Conservation (phyloP, 2,888 invertebrate species). For the Antitype chi region DNA sequence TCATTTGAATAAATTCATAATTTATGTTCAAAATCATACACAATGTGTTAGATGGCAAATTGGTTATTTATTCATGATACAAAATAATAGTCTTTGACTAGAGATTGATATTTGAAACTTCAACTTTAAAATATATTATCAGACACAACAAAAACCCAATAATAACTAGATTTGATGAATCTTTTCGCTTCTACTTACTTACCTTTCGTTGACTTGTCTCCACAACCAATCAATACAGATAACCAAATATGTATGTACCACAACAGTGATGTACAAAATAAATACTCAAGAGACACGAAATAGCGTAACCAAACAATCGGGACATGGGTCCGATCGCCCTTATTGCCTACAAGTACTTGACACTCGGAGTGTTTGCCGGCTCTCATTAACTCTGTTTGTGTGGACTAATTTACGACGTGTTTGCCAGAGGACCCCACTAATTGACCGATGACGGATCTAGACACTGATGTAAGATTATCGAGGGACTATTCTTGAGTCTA, state of each 20-base stretch:
- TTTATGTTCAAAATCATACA: conserved; percentile 27
- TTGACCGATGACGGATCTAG: conserved; percentile 81
- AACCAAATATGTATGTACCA: conserved; percentile 16
- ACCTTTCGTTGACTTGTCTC: not conserved
- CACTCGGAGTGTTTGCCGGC: conserved; percentile 82
- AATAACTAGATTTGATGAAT: not conserved
- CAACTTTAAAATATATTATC: not conserved
- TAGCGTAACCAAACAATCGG: conserved; percentile 83
- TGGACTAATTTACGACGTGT: conserved; percentile 88
- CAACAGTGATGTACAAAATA: conserved; percentile 70
- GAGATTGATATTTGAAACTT: conserved; percentile 6
- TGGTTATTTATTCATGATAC: conserved; percentile 7
- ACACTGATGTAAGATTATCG: conserved; percentile 60
- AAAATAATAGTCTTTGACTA: not conserved
- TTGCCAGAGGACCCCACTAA: conserved; percentile 82
- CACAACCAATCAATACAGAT: conserved; percentile 27
- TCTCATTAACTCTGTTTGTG: conserved; percentile 88
- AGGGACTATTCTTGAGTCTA: conserved; percentile 44
- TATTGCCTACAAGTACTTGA: conserved; percentile 87
- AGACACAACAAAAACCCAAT: too few relatives aligned
- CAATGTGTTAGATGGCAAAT: not conserved
- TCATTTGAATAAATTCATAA: conserved; percentile 38
- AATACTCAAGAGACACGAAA: conserved; percentile 74
- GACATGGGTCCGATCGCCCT: conserved; percentile 81
- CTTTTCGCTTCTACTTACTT: not conserved